Evolutionary conservation across 1,140 invertebrate species (phyloP), one percentile per base, ranked within the genome.

Genomic region (Monochamus saltuarius): DNA sequence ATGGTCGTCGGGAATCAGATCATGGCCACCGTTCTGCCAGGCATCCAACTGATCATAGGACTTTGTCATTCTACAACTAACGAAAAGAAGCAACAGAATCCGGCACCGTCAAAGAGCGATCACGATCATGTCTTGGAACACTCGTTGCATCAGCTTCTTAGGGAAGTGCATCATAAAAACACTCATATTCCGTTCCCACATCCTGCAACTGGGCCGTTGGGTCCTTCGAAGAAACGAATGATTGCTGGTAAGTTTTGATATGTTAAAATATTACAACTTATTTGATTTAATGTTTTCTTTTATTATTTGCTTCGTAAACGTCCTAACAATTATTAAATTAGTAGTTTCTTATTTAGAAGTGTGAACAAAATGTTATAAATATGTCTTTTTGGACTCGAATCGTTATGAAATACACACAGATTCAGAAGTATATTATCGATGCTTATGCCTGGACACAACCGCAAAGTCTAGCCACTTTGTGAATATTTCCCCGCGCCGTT

Each of bases 1-100:
- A 91, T 98, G 83, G 95, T 98, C 29, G 92, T 97, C 47, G 94
- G 94, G 43, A 98, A 97, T 79, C 94, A 97, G 79, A 98, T 99
- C 62, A 92, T 96, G 79, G 93, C 94, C 10, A 95, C 94, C 40
- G 89, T 97, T 22, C 85, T 98, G 66, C 95, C 95, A 35, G 94
- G 93, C 19, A 94, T 97, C 60, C 93, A 98, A 70, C 70, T 92
- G 10, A 87, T 91, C 13, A 92, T 92, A 47, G 86, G 87, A 10
- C 73, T 92, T 1, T 89, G 89, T 71, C 90, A 92, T 71, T 90
- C 89, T 50, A 90, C 87, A 39, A 83, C 83, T 8, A 80, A 78
- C 81, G 75, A 87, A 72, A 78, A 89, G 66, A 84, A 84, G 60
- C 61, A 74, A 37, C 50, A 74, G 37, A 69, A 68, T 34, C 77